A percentile compares a stretch with the other conserved stretches of the same genome.
Evolutionary conservation across 2,797 vertebrate species (phyloP).

Genomic region (Acanthis flammea): DNA sequence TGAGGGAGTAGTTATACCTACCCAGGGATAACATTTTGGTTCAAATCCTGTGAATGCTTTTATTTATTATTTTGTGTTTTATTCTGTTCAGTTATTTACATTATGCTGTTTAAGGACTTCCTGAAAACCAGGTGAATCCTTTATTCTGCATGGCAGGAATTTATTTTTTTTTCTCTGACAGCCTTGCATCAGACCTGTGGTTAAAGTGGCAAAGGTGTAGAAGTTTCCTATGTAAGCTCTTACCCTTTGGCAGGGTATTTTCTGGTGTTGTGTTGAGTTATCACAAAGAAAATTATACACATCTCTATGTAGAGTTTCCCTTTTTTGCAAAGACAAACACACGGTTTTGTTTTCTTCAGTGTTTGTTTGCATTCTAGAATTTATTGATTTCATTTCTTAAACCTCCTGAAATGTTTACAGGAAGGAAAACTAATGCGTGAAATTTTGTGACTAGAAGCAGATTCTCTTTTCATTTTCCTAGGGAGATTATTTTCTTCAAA

Average conservation of each 20-base stretch:
- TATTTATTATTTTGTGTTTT: not conserved
- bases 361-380: not conserved
- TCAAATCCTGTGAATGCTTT: not conserved
- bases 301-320: not conserved
- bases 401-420: not conserved
- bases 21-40: not conserved
- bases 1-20: not conserved
- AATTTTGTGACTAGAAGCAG: not conserved
- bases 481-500: not conserved
- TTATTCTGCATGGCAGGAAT: not conserved
- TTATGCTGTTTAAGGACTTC: not conserved
- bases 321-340: not conserved
- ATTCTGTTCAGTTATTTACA: not conserved
- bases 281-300: not conserved
- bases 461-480: not conserved
- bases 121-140: not conserved
- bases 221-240: not conserved
- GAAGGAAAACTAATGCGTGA: not conserved
- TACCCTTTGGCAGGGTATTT: not conserved
- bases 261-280: not conserved
- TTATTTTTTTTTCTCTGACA: not conserved
- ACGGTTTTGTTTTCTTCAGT: fast-evolving
- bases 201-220: not conserved
- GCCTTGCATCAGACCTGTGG: not conserved
- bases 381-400: not conserved